Evolutionary conservation across 2,113 vertebrate species (phyloP).

Genomic region (Helogale parvula): DNA sequence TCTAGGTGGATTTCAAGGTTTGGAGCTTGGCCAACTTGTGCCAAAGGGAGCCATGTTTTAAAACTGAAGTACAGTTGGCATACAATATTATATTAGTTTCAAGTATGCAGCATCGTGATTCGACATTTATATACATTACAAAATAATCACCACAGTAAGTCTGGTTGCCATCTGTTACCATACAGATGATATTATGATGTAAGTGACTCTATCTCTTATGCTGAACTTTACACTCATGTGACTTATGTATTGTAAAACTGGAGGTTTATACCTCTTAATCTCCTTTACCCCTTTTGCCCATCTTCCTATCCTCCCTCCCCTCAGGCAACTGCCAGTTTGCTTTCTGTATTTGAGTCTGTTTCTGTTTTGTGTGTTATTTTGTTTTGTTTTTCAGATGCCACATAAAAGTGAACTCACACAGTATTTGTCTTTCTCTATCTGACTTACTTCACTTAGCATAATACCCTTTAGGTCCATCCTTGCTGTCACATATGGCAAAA

Average conservation of each 20-base stretch:
- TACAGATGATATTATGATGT: neutral
- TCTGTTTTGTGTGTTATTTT: neutral
- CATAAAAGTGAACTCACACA: neutral
- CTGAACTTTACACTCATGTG: neutral
- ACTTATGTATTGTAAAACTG: neutral
- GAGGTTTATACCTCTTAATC: neutral
- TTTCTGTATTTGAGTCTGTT: neutral
- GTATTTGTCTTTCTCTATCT: neutral
- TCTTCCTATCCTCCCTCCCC: neutral
- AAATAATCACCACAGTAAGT: neutral
- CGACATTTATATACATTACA: neutral
- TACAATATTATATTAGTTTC: neutral
- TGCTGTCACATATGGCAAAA: neutral
- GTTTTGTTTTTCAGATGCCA: neutral
- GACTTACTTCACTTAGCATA: neutral
- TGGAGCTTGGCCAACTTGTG: neutral
- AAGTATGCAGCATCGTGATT: neutral
- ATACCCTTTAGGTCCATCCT: neutral
- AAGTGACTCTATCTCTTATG: neutral
- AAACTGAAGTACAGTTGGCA: neutral
- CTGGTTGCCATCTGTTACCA: neutral
- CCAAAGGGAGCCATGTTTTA: neutral
- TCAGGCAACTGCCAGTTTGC: neutral
- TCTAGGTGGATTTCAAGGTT: neutral
- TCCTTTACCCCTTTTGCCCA: neutral